Evolutionary conservation across 2,113 vertebrate species (phyloP), one percentile per base, ranked within the genome.

Genomic region (Paracyprichromis sp.): DNA sequence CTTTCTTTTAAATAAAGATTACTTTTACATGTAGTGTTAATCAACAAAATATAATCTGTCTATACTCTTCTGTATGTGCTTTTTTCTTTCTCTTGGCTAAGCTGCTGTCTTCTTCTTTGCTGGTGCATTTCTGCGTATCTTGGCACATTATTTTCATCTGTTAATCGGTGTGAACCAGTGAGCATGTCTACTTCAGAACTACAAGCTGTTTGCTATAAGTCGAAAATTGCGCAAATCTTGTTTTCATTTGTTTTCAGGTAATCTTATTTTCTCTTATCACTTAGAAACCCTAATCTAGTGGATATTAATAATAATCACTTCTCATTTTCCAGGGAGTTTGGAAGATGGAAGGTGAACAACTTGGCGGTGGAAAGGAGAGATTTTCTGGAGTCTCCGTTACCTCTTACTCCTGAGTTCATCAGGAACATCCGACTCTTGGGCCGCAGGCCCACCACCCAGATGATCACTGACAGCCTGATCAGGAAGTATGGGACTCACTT

Each of bases 401-500:
- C 98, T 7, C 96, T 99, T 26, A 98, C 98, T 43, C 97, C 98
- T 1, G 98, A 99, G 92, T 99, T 99, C 93, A 97, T 98, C 95
- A 97, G 97, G 40, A 99, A 99, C 92, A 99, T 99, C 82, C 96
- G 98, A 84, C 96, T 98, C n/a, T 96, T 99, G 7, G 98, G 98
- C 94, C 97, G 98, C 29, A 95, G 98, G 83, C 98, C 98, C 1
- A 98, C 97, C 26, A 97, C 97, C 73, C 98, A 99, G 80, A 97
- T 97, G 93, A 98, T 99, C 96, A 98, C 97, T 82, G 98, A 99
- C 91, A 99, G 98, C 79, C 97, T 99, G 80, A 99, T 99, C 96
- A 98, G 97, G 96, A 99, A 99, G 96, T 99, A 99, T 96, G 98
- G 98, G 83, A 99, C 98, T 7, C 98, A 99, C 93, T 99, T 99